Conservation (phyloP, 2,113 vertebrate species). For the human (Homo sapiens) region DNA sequence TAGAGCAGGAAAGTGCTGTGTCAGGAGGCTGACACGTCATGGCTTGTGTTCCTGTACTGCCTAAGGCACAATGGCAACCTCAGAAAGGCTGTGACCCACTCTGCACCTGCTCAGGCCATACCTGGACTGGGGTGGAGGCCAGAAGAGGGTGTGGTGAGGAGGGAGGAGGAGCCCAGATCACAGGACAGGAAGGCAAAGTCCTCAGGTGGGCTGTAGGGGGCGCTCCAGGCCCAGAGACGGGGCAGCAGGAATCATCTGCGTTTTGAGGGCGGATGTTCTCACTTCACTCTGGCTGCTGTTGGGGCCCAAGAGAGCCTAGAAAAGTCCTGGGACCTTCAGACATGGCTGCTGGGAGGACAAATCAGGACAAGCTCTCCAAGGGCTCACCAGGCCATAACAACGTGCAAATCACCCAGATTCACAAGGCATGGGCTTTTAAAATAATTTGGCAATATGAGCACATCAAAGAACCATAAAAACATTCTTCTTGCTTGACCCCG, state of each 20-base stretch:
- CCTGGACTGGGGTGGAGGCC: neutral
- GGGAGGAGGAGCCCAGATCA: neutral
- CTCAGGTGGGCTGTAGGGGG: neutral
- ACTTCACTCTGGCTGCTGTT: neutral
- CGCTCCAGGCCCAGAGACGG: neutral
- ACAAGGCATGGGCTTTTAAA: neutral
- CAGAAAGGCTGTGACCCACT: neutral
- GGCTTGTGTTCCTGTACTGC: neutral
- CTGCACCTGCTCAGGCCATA: neutral
- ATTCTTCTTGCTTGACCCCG: neutral
- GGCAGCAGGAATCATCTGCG: rapidly evolving
- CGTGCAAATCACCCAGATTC: neutral
- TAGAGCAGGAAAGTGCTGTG: neutral
- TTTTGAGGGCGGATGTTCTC: rapidly evolving
- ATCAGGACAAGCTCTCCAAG: neutral
- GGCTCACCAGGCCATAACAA: neutral
- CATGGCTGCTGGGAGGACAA: neutral
- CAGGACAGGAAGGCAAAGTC: neutral
- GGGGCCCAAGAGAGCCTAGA: neutral
- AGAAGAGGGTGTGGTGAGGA: neutral
- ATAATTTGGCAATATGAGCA: neutral
- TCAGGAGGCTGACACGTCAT: neutral
- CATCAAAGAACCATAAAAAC: neutral
- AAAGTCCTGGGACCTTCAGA: neutral
- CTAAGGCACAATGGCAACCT: neutral